Evolutionary conservation across 2,888 invertebrate species (phyloP).

Genomic region (Brachyptera risi): DNA sequence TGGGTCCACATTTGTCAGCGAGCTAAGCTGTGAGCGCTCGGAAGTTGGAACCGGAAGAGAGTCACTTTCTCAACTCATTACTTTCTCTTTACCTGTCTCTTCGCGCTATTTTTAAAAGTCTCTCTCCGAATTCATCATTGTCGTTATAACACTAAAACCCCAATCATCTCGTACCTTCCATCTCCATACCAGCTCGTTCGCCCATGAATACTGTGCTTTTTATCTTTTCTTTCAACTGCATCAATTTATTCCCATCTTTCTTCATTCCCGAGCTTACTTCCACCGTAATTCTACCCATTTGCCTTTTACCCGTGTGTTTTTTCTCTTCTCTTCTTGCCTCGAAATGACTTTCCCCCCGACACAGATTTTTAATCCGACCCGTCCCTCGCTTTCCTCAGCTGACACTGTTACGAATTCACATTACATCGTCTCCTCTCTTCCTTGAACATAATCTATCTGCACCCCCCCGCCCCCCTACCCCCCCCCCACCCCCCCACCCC

Average conservation of each 20-base stretch:
- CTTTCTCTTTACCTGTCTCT: slow-evolving; percentile 3
- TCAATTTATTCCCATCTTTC: slow-evolving; percentile 19
- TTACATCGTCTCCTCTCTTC: slow-evolving; percentile 28
- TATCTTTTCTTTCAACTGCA: slow-evolving; percentile 6
- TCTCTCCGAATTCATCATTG: slow-evolving; percentile 6
- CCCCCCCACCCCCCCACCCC: slow-evolving; percentile 10
- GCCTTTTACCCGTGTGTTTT: slow-evolving; percentile 3
- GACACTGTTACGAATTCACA: slow-evolving; percentile 29
- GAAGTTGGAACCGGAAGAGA: too few relatives aligned
- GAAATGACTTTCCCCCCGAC: slow-evolving; percentile 18
- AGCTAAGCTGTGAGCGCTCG: too few relatives aligned
- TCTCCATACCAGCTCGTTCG: slow-evolving; percentile 7
- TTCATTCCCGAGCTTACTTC: slow-evolving; percentile 13
- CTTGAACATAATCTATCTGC: slow-evolving; percentile 32
- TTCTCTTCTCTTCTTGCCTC: neutral
- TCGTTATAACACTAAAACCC: slow-evolving; percentile 2
- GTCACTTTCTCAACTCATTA: neutral
- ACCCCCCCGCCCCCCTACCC: slow-evolving; percentile 17
- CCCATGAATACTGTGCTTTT: slow-evolving; percentile 6
- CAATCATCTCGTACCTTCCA: neutral
- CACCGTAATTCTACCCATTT: neutral
- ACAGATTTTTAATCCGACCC: slow-evolving; percentile 28
- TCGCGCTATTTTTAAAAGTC: neutral
- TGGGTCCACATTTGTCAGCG: too few relatives aligned
- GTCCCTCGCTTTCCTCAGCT: neutral